Evolutionary conservation across 2,888 invertebrate genomes (phyloP).

Genomic region (Mimas tiliae): DNA sequence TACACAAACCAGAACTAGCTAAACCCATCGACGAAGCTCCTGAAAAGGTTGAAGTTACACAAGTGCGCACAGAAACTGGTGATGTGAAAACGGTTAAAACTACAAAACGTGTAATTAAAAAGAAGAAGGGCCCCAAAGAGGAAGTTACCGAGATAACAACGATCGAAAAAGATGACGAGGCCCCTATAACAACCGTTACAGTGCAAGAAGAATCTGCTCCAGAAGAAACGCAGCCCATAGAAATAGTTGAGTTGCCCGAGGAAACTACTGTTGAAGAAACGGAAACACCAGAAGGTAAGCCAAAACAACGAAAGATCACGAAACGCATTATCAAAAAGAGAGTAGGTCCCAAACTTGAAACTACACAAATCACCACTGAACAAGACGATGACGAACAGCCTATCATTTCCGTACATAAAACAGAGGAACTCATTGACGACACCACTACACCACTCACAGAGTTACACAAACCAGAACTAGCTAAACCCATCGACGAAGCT

Average conservation of each 20-base stretch:
- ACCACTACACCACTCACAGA: conserved; percentile 36
- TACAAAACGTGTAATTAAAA: conserved; percentile 51
- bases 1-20: conserved; percentile 38
- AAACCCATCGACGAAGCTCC: conserved; percentile 42
- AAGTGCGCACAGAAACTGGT: conserved; percentile 38
- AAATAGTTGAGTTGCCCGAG: conserved; percentile 44
- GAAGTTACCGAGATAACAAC: conserved; percentile 40
- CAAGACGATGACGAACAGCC: conserved; percentile 45
- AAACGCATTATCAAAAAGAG: conserved; percentile 54
- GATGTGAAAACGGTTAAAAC: conserved; percentile 51
- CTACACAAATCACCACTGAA: conserved; percentile 39
- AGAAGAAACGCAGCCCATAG: conserved; percentile 30
- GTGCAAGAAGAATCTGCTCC: conserved; percentile 25
- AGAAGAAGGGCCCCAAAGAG: conserved; percentile 37
- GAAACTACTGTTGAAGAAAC: conserved; percentile 57
- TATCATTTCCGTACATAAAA: conserved; percentile 55
- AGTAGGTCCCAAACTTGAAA: conserved; percentile 49
- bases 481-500: conserved; percentile 36
- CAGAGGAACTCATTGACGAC: conserved; percentile 46
- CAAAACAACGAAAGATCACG: conserved; percentile 52
- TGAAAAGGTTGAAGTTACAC: conserved; percentile 38
- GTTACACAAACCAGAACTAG: conserved; percentile 31
- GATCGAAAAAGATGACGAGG: conserved; percentile 36
- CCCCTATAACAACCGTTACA: conserved; percentile 28
- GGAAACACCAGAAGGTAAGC: conserved; percentile 44